A percentile compares a stretch with the other conserved stretches of the same genome.
phyloP scores from a whole-genome alignment of 2,797 vertebrate genomes.

The Aphelocoma californica region DNA sequence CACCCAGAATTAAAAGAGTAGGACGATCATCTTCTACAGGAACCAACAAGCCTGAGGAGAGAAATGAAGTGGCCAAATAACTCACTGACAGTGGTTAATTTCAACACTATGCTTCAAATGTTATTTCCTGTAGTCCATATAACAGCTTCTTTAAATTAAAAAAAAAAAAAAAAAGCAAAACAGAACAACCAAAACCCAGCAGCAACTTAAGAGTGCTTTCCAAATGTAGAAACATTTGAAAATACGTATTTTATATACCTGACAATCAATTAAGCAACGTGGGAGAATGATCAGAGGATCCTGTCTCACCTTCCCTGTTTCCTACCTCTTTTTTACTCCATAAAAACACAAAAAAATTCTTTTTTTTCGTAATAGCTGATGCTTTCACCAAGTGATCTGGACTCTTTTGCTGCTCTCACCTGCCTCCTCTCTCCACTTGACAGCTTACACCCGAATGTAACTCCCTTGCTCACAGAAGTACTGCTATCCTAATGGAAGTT shows the following conservation, averaged over 20 bases:
- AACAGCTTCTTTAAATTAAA: not conserved
- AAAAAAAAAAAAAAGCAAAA: not conserved
- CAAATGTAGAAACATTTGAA: not conserved
- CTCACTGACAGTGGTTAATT: not conserved
- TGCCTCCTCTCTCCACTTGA: not conserved
- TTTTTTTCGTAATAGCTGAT: not conserved
- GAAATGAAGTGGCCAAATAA: not conserved
- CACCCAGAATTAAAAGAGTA: conserved; percentile 89
- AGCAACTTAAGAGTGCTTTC: not conserved
- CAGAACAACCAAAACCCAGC: not conserved
- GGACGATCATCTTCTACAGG: conserved; percentile 89
- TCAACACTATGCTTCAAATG: not conserved
- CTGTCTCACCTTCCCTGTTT: not conserved
- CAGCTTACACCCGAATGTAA: not conserved
- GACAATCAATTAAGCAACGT: not conserved
- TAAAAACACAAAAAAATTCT: not conserved
- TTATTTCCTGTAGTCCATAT: not conserved
- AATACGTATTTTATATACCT: not conserved
- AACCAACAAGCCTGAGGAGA: conserved; percentile 83
- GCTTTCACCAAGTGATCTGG: not conserved
- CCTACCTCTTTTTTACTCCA: not conserved
- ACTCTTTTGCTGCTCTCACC: not conserved
- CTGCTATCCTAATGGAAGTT: not conserved
- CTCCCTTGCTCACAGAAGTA: not conserved
- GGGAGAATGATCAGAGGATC: not conserved